Base-by-base conservation (phyloP, 2,888 invertebrate species). In the Agrotis clavis region DNA sequence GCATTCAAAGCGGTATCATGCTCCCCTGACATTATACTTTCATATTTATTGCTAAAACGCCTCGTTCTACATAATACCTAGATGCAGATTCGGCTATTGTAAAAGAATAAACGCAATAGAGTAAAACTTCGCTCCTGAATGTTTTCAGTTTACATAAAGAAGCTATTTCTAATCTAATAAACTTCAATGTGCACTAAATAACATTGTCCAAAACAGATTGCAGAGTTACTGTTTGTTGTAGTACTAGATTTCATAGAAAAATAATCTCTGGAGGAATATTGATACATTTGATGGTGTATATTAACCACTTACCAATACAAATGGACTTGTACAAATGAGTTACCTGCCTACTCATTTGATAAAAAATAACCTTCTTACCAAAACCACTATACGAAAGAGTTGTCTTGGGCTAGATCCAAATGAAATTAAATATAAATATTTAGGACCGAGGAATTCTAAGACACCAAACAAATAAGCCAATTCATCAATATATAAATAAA, bases 401-500 rank as follows among this genome's bases (percentile, higher is more conserved):
- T 51, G 13, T 79, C 47, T 84, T 84, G 84, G 85, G 85, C 11
- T 75, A 71, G 71, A 71, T 80, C 76, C 80, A 82, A 86, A 73
- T 57, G 30, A 70, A 71, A 82, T 82, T 35, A 76, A 75, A 77
- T 72, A 74, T 77, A 74, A 74, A 68, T 68, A 60, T 72, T 60
- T 66, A 67, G 68, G 41, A 74, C 54, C 57, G 70, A 67, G 68
- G 74, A 81, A 81, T 78, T 82, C 81, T 84, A 77, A 83, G 87
- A 88, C 87, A 86, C 83, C 85, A 90, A 90, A 92, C 92, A 93
- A 92, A 93, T 92, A 92, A 92, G 90, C 89, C 88, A 90, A 93
- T 94, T 93, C 92, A 93, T 95, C 93, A 94, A 94, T 94, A 94
- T 94, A 94, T 92, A 95, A 95, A 95, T 95, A 95, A 94, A 94